Conservation (phyloP, 2,888 invertebrate species). For the Netelia virgata region DNA sequence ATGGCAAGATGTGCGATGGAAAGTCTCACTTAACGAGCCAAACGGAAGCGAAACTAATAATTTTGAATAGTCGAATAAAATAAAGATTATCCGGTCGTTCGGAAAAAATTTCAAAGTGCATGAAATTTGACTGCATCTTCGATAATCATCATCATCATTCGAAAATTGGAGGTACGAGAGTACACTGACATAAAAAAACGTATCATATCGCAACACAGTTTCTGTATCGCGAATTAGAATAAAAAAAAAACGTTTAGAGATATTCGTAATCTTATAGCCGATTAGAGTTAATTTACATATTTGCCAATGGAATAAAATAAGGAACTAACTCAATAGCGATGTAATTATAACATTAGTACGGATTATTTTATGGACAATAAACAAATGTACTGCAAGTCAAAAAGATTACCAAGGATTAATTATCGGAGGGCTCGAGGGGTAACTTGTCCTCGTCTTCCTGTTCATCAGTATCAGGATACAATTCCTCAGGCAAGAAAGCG, state of each 20-base stretch:
- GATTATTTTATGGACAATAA: constrained; percentile 65
- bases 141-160: constrained; percentile 15
- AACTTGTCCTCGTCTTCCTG: neutral
- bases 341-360: constrained; percentile 36
- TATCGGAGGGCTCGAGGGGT: constrained; percentile 3
- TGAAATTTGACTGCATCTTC: neutral
- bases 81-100: neutral
- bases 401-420: constrained; percentile 14
- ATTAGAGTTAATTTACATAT: constrained; percentile 31
- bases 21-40: neutral
- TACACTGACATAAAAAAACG: constrained; percentile 9
- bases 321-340: constrained; percentile 30
- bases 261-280: constrained; percentile 23
- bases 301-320: constrained; percentile 21
- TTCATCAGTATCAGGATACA: neutral
- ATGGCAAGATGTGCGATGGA: neutral
- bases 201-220: constrained; percentile 45
- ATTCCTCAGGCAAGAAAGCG: neutral
- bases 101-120: neutral
- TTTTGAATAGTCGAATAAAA: neutral
- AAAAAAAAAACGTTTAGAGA: constrained; percentile 4
- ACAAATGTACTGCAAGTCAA: constrained; percentile 36
- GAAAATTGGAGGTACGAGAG: neutral
- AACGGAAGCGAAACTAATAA: neutral
- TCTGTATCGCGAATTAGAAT: constrained; percentile 6